A percentile compares a stretch with the other conserved stretches of the same genome.
Conservation (phyloP, 2,113 vertebrate genomes). For the Halcyon senegalensis region DNA sequence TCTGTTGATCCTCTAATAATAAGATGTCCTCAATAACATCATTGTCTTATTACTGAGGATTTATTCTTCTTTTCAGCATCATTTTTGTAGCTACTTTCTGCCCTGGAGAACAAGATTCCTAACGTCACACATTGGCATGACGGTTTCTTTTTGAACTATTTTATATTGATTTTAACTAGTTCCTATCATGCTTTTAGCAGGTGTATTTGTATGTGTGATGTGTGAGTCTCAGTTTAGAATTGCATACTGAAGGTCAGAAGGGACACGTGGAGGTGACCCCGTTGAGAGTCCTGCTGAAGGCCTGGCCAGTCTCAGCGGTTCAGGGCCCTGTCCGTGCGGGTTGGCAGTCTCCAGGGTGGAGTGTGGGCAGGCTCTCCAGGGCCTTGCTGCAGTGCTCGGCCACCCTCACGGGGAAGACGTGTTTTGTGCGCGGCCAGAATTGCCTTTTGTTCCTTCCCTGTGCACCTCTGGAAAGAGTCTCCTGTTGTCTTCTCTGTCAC, state of each 20-base stretch:
- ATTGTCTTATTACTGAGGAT: background rate
- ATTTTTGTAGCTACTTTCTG: background rate
- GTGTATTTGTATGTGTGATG: background rate
- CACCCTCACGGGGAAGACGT: too few species aligned
- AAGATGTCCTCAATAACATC: background rate
- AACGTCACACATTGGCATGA: background rate
- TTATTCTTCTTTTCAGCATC: background rate
- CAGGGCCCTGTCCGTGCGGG: background rate
- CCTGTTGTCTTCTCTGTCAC: background rate
- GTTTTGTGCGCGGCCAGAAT: background rate
- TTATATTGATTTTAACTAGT: background rate
- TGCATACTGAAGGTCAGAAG: background rate
- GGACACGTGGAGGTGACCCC: rapidly evolving
- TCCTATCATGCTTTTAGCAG: background rate
- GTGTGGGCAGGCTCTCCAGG: background rate
- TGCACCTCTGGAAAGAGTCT: background rate
- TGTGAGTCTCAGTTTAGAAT: background rate
- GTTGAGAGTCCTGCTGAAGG: background rate
- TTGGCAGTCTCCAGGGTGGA: background rate
- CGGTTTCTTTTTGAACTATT: background rate
- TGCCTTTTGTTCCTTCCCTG: background rate
- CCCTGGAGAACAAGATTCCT: background rate
- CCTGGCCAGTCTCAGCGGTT: background rate
- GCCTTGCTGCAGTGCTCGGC: background rate
- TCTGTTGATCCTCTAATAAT: background rate